Evolutionary conservation across 2,113 vertebrate species (phyloP), one percentile per base, ranked within the genome.

Genomic region (Nerophis lumbriciformis): DNA sequence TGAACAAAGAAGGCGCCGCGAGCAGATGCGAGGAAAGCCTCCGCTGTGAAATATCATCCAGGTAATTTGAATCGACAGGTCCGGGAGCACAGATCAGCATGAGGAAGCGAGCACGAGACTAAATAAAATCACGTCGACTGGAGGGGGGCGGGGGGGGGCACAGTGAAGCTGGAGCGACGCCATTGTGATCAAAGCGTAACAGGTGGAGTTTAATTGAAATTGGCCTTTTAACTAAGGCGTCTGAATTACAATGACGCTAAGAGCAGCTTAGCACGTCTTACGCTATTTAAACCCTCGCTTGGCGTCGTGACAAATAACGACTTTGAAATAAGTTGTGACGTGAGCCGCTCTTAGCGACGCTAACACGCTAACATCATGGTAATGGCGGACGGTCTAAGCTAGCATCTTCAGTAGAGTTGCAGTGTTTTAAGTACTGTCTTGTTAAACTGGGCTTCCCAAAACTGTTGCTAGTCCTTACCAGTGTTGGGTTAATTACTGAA

Each of bases 31-130:
- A 63, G 54, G 63, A 66, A 68, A 73, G 63, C 36, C 36, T 37
- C 71, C 66, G 59, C 51, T 75, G 66, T 72, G 77, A 83, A 64
- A 68, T 71, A 82, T 79, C 63, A 73, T 61, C 13, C 36, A 45
- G 78, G 71, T 83, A 78, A 86, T 76, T 49, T 1, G 44, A 75
- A 65, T n/a, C 16, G 78, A 83, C 77, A 75, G 76, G 69, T 80
- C 59, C 13, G 16, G 49, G 60, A 65, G 65, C 70, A 68, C 45
- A 54, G 71, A 68, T 78, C 77, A 74, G 63, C 55, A 49, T 35
- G 51, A 68, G 68, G 62, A 68, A 63, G 56, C 50, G 19, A 71
- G 37, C 66, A 58, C 4, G 11, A 59, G 63, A 68, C 65, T 36
- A 56, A 48, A 53, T 68, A 71, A 11, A 57, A 21, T 56, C 8